phyloP scores from a whole-genome alignment of 2,113 vertebrate genomes.

The Lophura nycthemera region DNA sequence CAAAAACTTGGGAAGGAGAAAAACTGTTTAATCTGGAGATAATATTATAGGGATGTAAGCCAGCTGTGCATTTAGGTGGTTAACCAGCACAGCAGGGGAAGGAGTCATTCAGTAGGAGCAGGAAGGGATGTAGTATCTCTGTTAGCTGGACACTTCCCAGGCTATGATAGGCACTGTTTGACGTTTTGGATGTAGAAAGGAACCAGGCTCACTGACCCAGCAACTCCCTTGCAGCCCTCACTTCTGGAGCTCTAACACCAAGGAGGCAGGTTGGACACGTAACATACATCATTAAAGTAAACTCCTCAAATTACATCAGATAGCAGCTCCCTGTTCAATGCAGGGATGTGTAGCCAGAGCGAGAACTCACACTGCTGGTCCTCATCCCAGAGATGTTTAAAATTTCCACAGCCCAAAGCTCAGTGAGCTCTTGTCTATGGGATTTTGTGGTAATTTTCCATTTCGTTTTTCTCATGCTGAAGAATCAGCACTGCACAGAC shows the following conservation, averaged over 20 bases:
- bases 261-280: background rate
- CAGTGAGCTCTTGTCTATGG: background rate
- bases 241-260: background rate
- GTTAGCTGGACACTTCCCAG: background rate
- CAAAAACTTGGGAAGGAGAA: background rate
- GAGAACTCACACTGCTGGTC: background rate
- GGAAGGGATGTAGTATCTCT: background rate
- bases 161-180: background rate
- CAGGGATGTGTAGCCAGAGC: background rate
- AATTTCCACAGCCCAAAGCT: fast-evolving
- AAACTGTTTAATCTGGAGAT: background rate
- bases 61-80: background rate
- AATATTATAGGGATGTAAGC: background rate
- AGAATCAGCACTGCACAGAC: background rate
- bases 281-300: background rate
- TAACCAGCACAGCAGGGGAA: background rate
- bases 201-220: background rate
- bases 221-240: background rate
- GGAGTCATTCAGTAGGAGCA: background rate
- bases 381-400: background rate
- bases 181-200: background rate
- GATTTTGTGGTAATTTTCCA: background rate
- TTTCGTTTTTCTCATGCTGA: background rate
- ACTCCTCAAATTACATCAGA: background rate
- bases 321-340: fast-evolving